These are phyloP conservation scores for Rattus rattus DNA, from an alignment of 2,113 vertebrate species.

Conservation along the genomic window DNA sequence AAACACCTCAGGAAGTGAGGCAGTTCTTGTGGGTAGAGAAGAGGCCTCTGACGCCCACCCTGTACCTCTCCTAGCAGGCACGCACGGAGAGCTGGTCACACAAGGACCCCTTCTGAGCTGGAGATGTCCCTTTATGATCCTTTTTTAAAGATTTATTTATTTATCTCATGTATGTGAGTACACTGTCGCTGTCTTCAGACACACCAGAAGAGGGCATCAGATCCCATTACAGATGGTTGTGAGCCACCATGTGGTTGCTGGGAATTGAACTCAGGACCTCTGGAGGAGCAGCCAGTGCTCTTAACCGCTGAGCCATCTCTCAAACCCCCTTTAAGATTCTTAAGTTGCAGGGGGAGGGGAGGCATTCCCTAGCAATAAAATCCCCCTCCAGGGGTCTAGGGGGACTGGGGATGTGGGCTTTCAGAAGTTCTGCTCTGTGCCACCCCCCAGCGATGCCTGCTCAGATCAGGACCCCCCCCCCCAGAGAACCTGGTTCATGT, in stretches of 20 bases:
- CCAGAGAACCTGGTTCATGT: neutral
- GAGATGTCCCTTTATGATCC: neutral
- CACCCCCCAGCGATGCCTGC: neutral
- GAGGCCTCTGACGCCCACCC: neutral
- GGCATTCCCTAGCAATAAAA: neutral
- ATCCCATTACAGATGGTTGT: no score
- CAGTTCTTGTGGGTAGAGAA: neutral
- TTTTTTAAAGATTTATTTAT: no score
- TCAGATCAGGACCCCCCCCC: rapidly evolving
- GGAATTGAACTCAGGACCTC: no score
- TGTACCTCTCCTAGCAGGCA: neutral
- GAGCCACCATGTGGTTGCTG: no score
- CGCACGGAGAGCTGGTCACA: neutral
- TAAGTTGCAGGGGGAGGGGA: neutral
- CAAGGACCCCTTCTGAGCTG: neutral
- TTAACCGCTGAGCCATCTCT: no score
- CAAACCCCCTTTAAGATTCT: neutral
- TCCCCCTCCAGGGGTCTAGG: neutral
- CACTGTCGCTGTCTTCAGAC: no score
- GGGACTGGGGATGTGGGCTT: neutral
- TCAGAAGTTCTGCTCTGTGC: neutral
- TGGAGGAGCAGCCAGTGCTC: no score
- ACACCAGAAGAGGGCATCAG: no score
- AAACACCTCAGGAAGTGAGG: neutral
- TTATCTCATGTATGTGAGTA: no score